Evolutionary conservation across 2,797 vertebrate species (phyloP).

Genomic region (Hapalemur alaotrensis): DNA sequence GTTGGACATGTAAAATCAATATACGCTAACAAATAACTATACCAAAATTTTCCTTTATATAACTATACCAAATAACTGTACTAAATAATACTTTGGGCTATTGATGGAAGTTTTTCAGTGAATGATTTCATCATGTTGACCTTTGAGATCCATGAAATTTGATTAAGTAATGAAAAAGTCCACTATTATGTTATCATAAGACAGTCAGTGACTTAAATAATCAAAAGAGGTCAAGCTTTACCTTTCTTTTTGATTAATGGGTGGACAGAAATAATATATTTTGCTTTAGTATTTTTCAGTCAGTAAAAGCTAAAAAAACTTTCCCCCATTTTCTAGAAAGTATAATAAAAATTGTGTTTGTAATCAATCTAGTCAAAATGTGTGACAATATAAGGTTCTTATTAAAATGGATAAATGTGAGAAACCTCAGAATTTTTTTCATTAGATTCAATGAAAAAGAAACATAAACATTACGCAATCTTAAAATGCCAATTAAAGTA

Average conservation of each 20-base stretch:
- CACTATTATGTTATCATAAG: slow-evolving; percentile 61
- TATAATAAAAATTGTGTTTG: not conserved
- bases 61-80: not conserved
- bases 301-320: not conserved
- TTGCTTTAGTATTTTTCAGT: slow-evolving; percentile 23
- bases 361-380: not conserved
- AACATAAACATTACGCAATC: not conserved
- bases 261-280: slow-evolving; percentile 32
- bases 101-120: not conserved
- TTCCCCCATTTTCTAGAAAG: not conserved
- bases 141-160: slow-evolving; percentile 60
- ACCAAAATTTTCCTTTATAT: not conserved
- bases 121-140: slow-evolving; percentile 42
- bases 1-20: not conserved
- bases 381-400: not conserved
- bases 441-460: slow-evolving; percentile 25
- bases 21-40: slow-evolving; percentile 26
- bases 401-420: not conserved
- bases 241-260: slow-evolving; percentile 53
- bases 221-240: slow-evolving; percentile 61
- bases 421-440: not conserved
- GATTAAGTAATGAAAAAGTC: slow-evolving; percentile 56
- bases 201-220: slow-evolving; percentile 64
- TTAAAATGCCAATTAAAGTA: slow-evolving; percentile 9
- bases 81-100: not conserved